phyloP scores from a whole-genome alignment of 2,113 vertebrate genomes.

The Argyrosomus japonicus region DNA sequence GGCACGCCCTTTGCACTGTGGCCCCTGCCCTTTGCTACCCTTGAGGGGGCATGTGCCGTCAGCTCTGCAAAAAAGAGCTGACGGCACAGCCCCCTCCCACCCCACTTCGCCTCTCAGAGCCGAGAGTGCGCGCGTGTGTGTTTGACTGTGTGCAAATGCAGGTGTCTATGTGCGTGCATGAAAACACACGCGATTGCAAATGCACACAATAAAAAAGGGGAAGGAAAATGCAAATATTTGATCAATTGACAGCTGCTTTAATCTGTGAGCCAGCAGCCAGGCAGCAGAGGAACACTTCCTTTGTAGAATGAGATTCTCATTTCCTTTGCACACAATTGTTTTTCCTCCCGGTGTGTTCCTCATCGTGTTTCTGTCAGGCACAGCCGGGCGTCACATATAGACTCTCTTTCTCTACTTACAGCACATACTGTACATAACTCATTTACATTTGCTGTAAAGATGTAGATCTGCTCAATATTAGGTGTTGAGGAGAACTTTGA shows the following conservation, averaged over 20 bases:
- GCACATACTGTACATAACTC: background rate
- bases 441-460: background rate
- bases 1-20: slow-evolving; percentile 71
- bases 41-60: slow-evolving; percentile 56
- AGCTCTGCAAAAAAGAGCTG: background rate
- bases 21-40: slow-evolving; percentile 67
- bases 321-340: slow-evolving; percentile 63
- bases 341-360: slow-evolving; percentile 28
- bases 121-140: background rate
- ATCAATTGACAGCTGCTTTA: slow-evolving; percentile 75
- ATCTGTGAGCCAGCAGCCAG: slow-evolving; percentile 55
- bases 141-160: background rate
- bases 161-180: background rate
- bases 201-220: slow-evolving; percentile 42
- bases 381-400: background rate
- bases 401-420: slow-evolving; percentile 15
- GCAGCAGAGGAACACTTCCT: slow-evolving; percentile 59
- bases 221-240: slow-evolving; percentile 76
- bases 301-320: slow-evolving; percentile 64
- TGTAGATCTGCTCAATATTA: background rate
- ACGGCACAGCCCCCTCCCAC: slow-evolving; percentile 16
- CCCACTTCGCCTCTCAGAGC: slow-evolving; percentile 16
- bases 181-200: slow-evolving; percentile 5
- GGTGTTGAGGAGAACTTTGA: background rate
- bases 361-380: slow-evolving; percentile 27